These are phyloP conservation scores for Halocaridina rubra DNA, from an alignment of 2,888 invertebrate genomes.

Conservation along the genomic window DNA sequence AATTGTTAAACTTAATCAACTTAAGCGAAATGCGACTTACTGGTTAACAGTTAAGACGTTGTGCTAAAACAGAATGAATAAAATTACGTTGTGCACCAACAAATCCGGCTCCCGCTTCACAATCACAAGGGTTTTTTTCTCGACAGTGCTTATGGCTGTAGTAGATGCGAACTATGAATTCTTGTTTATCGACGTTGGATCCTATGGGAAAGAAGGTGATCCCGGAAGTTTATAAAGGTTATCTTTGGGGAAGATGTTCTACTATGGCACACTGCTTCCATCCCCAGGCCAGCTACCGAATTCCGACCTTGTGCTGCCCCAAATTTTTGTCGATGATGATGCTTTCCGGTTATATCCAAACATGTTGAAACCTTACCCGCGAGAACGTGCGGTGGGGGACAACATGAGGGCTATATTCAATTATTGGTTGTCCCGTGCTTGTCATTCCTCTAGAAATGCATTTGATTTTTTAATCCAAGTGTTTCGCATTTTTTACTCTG, in stretches of 20 bases:
- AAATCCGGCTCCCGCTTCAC: background rate
- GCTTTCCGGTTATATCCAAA: background rate
- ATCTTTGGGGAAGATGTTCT: slow-evolving; percentile 5
- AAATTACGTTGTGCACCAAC: background rate
- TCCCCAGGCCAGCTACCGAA: background rate
- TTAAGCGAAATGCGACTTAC: background rate
- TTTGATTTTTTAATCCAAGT: background rate
- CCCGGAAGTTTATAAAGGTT: slow-evolving; percentile 11
- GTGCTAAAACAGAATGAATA: slow-evolving; percentile 7
- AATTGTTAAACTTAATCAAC: too few relatives aligned
- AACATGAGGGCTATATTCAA: slow-evolving; percentile 4
- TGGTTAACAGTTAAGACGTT: background rate
- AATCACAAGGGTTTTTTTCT: background rate
- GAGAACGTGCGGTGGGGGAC: background rate
- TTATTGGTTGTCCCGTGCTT: background rate
- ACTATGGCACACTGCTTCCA: slow-evolving; percentile 21
- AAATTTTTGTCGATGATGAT: slow-evolving; percentile 11
- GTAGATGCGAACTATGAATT: slow-evolving; percentile 12
- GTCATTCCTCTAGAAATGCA: background rate
- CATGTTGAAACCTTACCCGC: slow-evolving; percentile 3
- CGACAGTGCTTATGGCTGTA: slow-evolving; percentile 15
- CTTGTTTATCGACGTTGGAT: slow-evolving; percentile 18
- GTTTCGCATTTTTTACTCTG: background rate
- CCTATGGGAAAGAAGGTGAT: too few relatives aligned
- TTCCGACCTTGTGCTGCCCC: background rate